Evolutionary conservation across 2,113 vertebrate species (phyloP).

Genomic region (Plecturocebus donacophilus): DNA sequence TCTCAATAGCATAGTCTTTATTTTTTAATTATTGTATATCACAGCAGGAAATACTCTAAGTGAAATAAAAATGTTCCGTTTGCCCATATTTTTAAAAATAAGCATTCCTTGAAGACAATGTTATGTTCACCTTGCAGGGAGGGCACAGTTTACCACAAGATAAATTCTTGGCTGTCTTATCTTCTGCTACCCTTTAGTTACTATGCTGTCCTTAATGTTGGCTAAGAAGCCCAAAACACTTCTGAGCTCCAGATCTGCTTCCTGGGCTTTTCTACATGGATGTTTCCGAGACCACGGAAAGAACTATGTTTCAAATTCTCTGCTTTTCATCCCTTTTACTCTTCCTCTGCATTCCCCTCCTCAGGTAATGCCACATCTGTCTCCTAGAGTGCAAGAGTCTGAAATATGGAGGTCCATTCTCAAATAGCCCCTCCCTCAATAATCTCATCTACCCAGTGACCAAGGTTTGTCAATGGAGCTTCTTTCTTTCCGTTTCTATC

Average conservation of each 20-base stretch:
- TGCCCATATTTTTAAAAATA: neutral
- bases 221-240: neutral
- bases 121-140: neutral
- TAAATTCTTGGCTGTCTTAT: neutral
- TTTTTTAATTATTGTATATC: neutral
- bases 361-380: neutral
- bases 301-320: neutral
- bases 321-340: neutral
- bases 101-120: slow-evolving; percentile 18
- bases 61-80: neutral
- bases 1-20: neutral
- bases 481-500: neutral
- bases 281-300: neutral
- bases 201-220: neutral
- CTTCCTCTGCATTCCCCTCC: neutral
- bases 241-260: neutral
- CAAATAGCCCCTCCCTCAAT: neutral
- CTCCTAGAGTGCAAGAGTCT: neutral
- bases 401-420: neutral
- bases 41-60: neutral
- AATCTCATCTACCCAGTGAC: neutral
- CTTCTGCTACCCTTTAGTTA: neutral
- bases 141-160: neutral
- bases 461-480: neutral
- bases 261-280: neutral